These are phyloP conservation scores for Cygnus atratus DNA, from an alignment of 2,113 vertebrate species.

Conservation along the genomic window DNA sequence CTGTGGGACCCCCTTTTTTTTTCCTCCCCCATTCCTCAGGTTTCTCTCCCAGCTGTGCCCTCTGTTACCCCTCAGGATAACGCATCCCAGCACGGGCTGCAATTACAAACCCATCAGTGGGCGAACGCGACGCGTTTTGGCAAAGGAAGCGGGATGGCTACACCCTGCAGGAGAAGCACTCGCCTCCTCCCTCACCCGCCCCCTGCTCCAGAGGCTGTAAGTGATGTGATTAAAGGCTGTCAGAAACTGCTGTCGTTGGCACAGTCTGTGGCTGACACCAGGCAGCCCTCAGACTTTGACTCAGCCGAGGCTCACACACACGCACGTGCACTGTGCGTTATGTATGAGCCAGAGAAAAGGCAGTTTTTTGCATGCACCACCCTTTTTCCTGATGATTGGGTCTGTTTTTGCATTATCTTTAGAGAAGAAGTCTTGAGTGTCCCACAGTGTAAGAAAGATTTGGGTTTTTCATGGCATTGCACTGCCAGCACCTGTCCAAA, in stretches of 20 bases:
- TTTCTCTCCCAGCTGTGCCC: not conserved
- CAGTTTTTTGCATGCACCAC: not conserved
- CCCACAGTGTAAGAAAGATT: not conserved
- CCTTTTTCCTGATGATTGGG: conserved; percentile 21
- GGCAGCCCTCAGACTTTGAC: conserved; percentile 59
- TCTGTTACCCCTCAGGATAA: not conserved
- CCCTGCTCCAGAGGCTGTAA: not conserved
- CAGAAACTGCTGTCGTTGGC: conserved; percentile 48
- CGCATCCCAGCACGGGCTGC: not conserved
- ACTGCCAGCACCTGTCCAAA: not conserved
- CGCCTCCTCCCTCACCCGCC: not conserved
- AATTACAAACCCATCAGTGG: not conserved
- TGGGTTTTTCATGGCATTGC: not conserved
- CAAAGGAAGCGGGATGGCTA: not conserved
- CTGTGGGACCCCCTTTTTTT: fast-evolving
- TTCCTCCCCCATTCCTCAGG: fast-evolving
- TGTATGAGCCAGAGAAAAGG: not conserved
- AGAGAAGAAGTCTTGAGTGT: not conserved
- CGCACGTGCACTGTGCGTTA: not conserved
- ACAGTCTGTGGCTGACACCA: conserved; percentile 56
- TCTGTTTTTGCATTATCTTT: not conserved
- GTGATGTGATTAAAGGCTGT: conserved; percentile 47
- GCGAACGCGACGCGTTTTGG: not conserved
- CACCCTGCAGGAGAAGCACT: not conserved
- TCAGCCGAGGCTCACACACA: conserved; percentile 24